Percentiles rank a stretch among this genome's conserved stretches.
Evolutionary conservation across 2,888 invertebrate genomes (phyloP).

Genomic region (Hipparchia sbordonii): DNA sequence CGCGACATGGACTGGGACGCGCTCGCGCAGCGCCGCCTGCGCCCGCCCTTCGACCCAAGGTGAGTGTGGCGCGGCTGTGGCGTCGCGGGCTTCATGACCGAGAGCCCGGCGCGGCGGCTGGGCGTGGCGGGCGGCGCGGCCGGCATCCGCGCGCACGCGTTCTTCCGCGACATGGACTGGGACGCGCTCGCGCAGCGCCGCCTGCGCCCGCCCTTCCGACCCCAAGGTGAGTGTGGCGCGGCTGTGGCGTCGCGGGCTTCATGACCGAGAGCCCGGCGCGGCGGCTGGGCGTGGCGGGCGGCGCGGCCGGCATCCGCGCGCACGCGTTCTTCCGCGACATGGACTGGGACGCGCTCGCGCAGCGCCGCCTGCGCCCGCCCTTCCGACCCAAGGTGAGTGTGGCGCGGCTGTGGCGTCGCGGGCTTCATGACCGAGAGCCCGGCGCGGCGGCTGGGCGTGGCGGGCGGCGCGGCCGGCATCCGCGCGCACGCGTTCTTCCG

Average conservation of each 20-base stretch:
- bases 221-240: constrained; percentile 88
- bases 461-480: constrained; percentile 90
- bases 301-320: constrained; percentile 92
- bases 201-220: constrained; percentile 98
- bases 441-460: constrained; percentile 96
- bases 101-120: constrained; percentile 95
- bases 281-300: constrained; percentile 93
- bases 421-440: constrained; percentile 99
- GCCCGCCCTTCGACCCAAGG: constrained; percentile 99
- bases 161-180: constrained; percentile 99
- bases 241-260: constrained; percentile 83
- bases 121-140: constrained; percentile 92
- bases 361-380: constrained; percentile 96
- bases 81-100: constrained; percentile 94
- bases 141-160: constrained; percentile 94
- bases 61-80: constrained; percentile 56
- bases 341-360: constrained; percentile 97
- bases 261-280: constrained; percentile 98
- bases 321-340: constrained; percentile 97
- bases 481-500: constrained; percentile 95
- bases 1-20: constrained; percentile 98
- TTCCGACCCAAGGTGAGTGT: constrained; percentile 95
- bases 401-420: constrained; percentile 43
- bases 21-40: constrained; percentile 93
- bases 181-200: constrained; percentile 94